phyloP scores from a whole-genome alignment of 2,888 invertebrate species.

The Pachydiplax longipennis region DNA sequence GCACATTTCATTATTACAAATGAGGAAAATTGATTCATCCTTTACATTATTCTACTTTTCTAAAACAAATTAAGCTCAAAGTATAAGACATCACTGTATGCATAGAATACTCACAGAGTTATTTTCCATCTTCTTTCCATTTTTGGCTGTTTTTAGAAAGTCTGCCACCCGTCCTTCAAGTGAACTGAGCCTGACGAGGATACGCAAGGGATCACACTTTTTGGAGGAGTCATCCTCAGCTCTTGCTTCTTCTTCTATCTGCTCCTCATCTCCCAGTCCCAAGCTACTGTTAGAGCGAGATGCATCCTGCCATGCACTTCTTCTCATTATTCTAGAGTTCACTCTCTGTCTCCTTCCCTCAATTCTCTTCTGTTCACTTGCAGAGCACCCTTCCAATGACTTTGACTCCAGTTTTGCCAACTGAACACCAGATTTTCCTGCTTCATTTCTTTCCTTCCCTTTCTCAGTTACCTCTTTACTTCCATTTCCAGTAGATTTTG shows the following conservation, averaged over 20 bases:
- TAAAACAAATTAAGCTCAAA: no score
- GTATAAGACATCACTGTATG: not conserved
- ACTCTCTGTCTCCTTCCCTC: not conserved
- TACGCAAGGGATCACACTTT: constrained; percentile 13
- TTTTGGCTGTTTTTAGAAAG: not conserved
- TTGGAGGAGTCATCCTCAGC: constrained; percentile 2
- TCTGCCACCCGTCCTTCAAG: constrained; percentile 19
- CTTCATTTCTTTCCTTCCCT: not conserved
- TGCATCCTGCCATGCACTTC: not conserved
- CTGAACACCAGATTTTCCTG: not conserved
- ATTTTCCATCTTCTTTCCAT: not conserved
- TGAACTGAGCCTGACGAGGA: not conserved
- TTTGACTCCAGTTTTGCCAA: not conserved
- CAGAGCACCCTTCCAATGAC: not conserved
- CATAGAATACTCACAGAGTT: not conserved
- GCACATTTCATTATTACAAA: no score
- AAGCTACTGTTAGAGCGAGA: not conserved
- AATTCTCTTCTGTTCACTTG: constrained; percentile 2
- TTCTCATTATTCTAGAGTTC: not conserved
- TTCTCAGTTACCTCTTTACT: not conserved
- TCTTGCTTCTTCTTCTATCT: not conserved
- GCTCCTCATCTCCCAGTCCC: not conserved
- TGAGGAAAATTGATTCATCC: no score
- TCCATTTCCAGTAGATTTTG: not conserved
- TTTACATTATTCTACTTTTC: no score